phyloP scores from a whole-genome alignment of 2,888 invertebrate genomes.

The Steinernema scapterisci region DNA sequence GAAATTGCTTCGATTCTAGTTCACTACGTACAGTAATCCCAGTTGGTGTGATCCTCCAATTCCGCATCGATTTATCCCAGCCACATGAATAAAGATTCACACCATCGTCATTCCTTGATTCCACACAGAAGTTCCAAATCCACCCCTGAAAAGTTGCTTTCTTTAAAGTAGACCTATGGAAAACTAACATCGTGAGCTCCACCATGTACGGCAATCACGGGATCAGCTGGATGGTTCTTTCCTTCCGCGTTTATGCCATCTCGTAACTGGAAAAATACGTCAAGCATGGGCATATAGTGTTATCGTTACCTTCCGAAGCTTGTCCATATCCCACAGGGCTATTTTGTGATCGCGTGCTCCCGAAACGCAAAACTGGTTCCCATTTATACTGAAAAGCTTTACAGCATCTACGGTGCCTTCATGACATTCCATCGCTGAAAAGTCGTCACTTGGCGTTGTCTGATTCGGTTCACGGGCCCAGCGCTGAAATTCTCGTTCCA shows the following conservation, averaged over 20 bases:
- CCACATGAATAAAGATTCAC: constrained; percentile 7
- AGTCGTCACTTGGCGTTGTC: background rate
- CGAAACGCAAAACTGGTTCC: background rate
- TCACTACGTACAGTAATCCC: background rate
- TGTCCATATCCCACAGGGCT: constrained; percentile 4
- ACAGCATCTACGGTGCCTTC: constrained; percentile 11
- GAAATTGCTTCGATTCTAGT: too few species aligned
- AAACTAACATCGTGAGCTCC: constrained; percentile 12
- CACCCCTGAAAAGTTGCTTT: background rate
- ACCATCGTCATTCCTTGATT: background rate
- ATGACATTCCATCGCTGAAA: background rate
- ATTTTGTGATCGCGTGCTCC: constrained; percentile 20
- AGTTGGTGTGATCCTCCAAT: constrained; percentile 6
- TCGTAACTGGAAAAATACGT: background rate
- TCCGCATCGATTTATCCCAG: constrained; percentile 10
- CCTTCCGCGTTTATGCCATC: background rate
- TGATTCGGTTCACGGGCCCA: background rate
- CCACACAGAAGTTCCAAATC: constrained; percentile 20
- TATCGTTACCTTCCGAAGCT: background rate
- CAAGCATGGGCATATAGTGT: background rate
- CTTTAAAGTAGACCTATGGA: background rate
- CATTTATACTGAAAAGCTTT: background rate
- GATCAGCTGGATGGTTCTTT: background rate
- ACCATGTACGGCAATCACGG: background rate
- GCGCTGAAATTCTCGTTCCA: background rate